Base-by-base conservation (phyloP, 2,888 invertebrate species). In the Baronia brevicornis region DNA sequence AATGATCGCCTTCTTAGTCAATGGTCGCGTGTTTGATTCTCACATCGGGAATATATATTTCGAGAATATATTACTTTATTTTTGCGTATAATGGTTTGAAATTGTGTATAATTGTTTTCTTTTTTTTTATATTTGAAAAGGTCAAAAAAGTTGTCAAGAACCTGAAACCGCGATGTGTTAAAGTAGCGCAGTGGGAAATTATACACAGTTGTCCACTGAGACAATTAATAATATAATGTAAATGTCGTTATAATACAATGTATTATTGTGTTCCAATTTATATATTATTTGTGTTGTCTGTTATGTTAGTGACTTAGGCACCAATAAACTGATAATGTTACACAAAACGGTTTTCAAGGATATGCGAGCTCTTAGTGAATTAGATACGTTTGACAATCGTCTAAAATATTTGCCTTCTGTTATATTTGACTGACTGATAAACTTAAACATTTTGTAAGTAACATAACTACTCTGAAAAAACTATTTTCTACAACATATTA, bases 301-400 rank as follows among this genome's bases (percentile, higher is more conserved):
- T 41, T 34, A 48, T 87, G 87, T 41, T 70, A 93, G 93, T 33
- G 92, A 92, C 54, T 70, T 92, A 37, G 91, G 91, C 8, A 87
- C 90, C 2, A 93, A 93, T 60, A 85, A 85, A 44, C 61, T 92
- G 32, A 84, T 87, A 6, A 89, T 91, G 0, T 60, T 92, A 27
- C 89, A 92, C 62, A 90, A 90, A 56, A 88, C 89, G 39, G 87
- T 90, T 0, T 91, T 93, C 55, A 85, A 86, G 44, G 88, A 88
- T 4, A 80, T 93, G 72, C 78, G 84, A 2, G 86, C 88, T 11
- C 69, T 93, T 2, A 82, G 80, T 27, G 89, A 91, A 52, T 60
- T 91, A 28, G 90, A 93, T 60, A 82, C 94, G 54, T 92, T 91
- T 44, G 89, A 90, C 53, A 94, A 94, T 63, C 86, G 86, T 33